Conservation (phyloP, 2,888 invertebrate genomes). For the Coecobrya sp. region DNA sequence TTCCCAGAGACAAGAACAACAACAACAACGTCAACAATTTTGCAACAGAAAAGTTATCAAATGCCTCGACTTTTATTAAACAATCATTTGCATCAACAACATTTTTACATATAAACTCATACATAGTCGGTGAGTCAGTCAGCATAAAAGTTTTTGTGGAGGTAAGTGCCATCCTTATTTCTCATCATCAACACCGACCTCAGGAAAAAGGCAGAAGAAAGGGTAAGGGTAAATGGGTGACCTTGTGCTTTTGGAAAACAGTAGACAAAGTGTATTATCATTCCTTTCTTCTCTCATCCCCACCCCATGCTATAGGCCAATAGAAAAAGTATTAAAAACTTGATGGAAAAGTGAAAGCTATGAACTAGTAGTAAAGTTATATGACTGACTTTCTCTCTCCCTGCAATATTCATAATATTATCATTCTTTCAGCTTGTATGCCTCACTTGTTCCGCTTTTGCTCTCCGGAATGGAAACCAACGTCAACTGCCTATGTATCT, state of each 20-base stretch:
- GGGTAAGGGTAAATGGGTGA: constrained; percentile 19
- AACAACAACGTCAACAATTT: neutral
- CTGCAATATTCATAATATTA: neutral
- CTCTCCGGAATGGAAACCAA: too few relatives aligned
- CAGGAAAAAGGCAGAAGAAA: constrained; percentile 1
- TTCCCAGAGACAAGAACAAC: too few relatives aligned
- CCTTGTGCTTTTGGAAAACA: constrained; percentile 21
- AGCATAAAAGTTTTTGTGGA: neutral
- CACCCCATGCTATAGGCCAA: too few relatives aligned
- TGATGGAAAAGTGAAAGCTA: too few relatives aligned
- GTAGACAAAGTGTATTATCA: neutral
- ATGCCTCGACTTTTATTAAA: neutral
- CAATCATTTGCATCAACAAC: too few relatives aligned
- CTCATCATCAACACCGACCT: neutral
- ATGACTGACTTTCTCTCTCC: neutral
- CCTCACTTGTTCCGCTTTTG: neutral
- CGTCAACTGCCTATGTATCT: too few relatives aligned
- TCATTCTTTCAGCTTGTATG: neutral
- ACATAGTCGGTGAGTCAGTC: too few relatives aligned
- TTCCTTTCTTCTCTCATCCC: too few relatives aligned
- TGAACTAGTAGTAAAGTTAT: too few relatives aligned
- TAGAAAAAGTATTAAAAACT: too few relatives aligned
- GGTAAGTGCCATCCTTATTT: neutral
- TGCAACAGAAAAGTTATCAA: neutral
- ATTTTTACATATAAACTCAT: neutral